Percentiles rank a stretch among this genome's conserved stretches.
Conservation (phyloP, 92 coral and sea anemone species). For the Parazoanthus darwini region DNA sequence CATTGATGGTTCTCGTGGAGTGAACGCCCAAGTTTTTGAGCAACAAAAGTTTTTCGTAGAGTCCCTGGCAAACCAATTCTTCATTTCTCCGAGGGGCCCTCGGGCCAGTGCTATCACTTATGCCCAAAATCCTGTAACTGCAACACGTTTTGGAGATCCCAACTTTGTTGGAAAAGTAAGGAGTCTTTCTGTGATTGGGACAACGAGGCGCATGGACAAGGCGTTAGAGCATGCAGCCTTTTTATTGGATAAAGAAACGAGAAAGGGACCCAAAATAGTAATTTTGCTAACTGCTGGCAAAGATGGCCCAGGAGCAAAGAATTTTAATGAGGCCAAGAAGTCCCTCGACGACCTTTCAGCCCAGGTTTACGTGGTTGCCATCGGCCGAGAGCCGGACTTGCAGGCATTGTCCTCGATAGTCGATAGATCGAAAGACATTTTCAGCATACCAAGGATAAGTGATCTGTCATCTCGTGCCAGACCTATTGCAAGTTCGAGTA, state of each 20-base stretch:
- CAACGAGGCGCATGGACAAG: slow-evolving; percentile 38
- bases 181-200: not conserved
- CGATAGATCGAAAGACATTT: slow-evolving; percentile 32
- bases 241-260: slow-evolving; percentile 33
- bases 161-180: slow-evolving; percentile 10
- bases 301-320: slow-evolving; percentile 46
- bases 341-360: slow-evolving; percentile 43
- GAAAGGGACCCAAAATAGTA: slow-evolving; percentile 45
- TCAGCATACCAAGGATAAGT: slow-evolving; percentile 30
- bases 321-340: slow-evolving; percentile 46
- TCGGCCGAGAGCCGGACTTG: slow-evolving; percentile 42
- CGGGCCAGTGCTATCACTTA: slow-evolving; percentile 49
- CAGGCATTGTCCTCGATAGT: slow-evolving; percentile 17
- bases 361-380: slow-evolving; percentile 48
- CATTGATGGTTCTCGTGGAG: slow-evolving; percentile 59
- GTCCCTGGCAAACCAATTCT: slow-evolving; percentile 45
- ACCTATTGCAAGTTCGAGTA: slow-evolving; percentile 41
- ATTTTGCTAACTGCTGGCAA: slow-evolving; percentile 51
- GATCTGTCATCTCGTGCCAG: slow-evolving; percentile 34
- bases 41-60: slow-evolving; percentile 50
- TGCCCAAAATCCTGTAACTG: slow-evolving; percentile 41
- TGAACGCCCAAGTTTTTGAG: slow-evolving; percentile 33
- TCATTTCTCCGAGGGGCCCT: slow-evolving; percentile 45
- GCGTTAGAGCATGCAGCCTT: slow-evolving; percentile 46
- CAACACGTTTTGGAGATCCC: slow-evolving; percentile 18